These are phyloP conservation scores for Leptura quadrifasciata DNA, from an alignment of 2,888 invertebrate species.

Conservation along the genomic window DNA sequence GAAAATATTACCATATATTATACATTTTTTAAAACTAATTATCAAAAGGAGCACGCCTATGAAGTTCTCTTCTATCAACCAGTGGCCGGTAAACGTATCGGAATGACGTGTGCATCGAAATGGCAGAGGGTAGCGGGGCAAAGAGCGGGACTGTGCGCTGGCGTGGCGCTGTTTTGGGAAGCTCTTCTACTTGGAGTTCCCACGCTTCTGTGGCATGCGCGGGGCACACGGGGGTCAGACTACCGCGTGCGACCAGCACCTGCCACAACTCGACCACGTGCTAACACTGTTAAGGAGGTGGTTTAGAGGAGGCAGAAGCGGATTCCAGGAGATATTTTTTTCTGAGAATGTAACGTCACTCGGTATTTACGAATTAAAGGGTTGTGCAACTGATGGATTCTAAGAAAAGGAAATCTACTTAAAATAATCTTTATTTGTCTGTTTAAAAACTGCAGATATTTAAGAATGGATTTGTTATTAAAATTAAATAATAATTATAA, in stretches of 20 bases:
- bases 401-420: background rate
- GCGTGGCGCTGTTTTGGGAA: constrained; percentile 45
- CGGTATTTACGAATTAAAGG: background rate
- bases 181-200: constrained; percentile 43
- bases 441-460: too few relatives aligned
- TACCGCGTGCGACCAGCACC: constrained; percentile 42
- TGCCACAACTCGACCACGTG: constrained; percentile 44
- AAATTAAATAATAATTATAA: too few relatives aligned
- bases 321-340: constrained; percentile 30
- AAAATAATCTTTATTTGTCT: background rate
- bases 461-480: too few relatives aligned
- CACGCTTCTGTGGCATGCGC: constrained; percentile 48
- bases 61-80: constrained; percentile 24
- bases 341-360: constrained; percentile 7
- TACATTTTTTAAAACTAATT: too few relatives aligned
- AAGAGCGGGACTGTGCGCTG: constrained; percentile 37
- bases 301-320: constrained; percentile 33
- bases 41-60: background rate
- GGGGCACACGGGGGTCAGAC: constrained; percentile 46
- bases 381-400: background rate
- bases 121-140: constrained; percentile 23
- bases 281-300: constrained; percentile 44
- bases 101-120: constrained; percentile 43
- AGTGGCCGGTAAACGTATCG: constrained; percentile 46
- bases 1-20: too few relatives aligned